Base-by-base conservation (phyloP, 2,797 vertebrate genomes). In the Harpagifer antarcticus region DNA sequence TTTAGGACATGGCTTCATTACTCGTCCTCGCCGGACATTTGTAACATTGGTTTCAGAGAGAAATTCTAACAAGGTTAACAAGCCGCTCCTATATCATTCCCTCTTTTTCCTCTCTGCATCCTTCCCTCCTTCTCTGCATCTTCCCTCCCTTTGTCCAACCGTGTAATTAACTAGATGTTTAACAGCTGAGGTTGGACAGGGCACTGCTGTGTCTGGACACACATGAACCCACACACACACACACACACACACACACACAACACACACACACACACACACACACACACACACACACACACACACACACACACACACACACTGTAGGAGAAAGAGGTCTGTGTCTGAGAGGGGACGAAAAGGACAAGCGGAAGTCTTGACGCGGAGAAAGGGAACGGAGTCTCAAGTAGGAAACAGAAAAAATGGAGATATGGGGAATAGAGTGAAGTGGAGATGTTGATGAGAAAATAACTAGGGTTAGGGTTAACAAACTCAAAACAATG, bases 111-210 rank as follows among this genome's bases (percentile, higher is more conserved):
- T 52, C 42, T 43, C 65, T 31, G 48, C 48, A 42, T 80, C 73
- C 76, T 71, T 63, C 61, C 56, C 76, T 71, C 60, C 59, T 70
- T 59, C 79, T 55, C 56, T 63, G 79, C 58, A 31, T 75, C 23
- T 27, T 20, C 49, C 69, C 53, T 68, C 63, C 72, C 13, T 82
- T 88, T 77, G 72, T 80, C 81, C 59, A 62, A 66, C 72, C 47
- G 4, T 82, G 76, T 90, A 89, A 91, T 92, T 87, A 88, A 86
- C 72, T 87, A 58, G 76, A 88, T 88, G 86, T 87, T 85, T 82
- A 88, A 90, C 85, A 87, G 86, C 85, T 78, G 76, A 87, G 85
- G 84, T 81, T 84, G 65, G 86, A 90, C 70, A 73, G 87, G 79
- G 61, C 80, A 82, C 81, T 82, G 86, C 79, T 78, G 83, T 79